Evolutionary conservation across 2,113 vertebrate species (phyloP).

Genomic region (Plectropomus leopardus): DNA sequence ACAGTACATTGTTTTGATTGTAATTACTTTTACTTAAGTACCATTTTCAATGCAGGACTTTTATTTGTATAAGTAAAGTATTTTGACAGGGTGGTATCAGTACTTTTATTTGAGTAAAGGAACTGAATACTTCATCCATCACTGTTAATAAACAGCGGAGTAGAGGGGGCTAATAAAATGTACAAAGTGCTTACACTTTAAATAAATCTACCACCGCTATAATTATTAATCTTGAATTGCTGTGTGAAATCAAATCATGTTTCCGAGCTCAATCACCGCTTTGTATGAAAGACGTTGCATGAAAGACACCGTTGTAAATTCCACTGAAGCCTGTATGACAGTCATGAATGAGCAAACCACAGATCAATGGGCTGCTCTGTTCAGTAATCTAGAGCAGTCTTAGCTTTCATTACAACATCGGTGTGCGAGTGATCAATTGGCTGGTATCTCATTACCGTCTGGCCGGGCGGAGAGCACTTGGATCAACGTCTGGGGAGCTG

Average conservation of each 20-base stretch:
- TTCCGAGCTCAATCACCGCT: conserved; percentile 3
- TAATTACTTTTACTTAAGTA: too few species aligned
- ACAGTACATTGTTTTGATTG: too few species aligned
- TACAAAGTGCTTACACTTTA: conserved; percentile 9
- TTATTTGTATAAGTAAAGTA: too few species aligned
- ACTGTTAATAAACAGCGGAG: conserved; percentile 42
- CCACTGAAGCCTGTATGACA: conserved; percentile 7
- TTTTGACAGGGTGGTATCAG: too few species aligned
- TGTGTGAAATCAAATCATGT: conserved; percentile 31
- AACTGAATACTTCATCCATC: too few species aligned
- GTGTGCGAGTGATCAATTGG: conserved; percentile 59
- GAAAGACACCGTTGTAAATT: background rate
- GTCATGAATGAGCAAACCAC: conserved; percentile 57
- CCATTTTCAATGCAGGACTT: too few species aligned
- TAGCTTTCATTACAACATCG: conserved; percentile 59
- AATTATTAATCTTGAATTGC: too few species aligned
- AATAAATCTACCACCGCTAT: too few species aligned
- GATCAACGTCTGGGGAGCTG: conserved; percentile 25
- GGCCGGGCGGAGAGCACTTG: background rate
- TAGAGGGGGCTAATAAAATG: conserved; percentile 26
- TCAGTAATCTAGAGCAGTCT: conserved; percentile 55
- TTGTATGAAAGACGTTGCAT: background rate
- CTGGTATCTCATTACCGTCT: conserved; percentile 69
- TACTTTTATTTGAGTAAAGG: too few species aligned
- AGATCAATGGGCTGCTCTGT: conserved; percentile 59